Evolutionary conservation across 2,113 vertebrate species (phyloP).

Genomic region (Paradoxurus hermaphroditus): DNA sequence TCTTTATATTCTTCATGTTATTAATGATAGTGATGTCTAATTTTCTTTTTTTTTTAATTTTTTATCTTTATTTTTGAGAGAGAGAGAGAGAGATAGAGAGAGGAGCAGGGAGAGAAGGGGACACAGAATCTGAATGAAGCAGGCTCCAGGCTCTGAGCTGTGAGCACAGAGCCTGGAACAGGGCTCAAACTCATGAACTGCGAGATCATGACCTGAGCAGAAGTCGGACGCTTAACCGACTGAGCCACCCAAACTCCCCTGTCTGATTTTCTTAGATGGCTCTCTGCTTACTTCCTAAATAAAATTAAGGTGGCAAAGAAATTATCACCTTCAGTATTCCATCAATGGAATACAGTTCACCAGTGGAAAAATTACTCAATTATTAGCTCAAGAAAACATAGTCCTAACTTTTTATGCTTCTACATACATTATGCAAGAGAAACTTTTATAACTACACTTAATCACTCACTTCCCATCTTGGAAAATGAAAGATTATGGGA

Average conservation of each 20-base stretch:
- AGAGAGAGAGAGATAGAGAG: no score
- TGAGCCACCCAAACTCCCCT: no score
- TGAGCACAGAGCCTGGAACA: no score
- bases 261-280: background rate
- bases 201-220: no score
- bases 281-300: background rate
- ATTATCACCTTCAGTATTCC: background rate
- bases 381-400: background rate
- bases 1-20: background rate
- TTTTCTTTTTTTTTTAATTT: background rate
- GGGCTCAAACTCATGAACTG: no score
- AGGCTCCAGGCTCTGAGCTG: no score
- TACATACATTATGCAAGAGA: background rate
- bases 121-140: no score
- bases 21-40: background rate
- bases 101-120: no score
- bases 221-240: no score
- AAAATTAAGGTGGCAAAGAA: background rate
- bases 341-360: background rate
- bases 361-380: background rate
- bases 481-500: background rate
- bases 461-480: background rate
- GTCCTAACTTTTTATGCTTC: background rate
- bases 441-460: background rate
- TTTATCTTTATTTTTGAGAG: no score